phyloP scores from a whole-genome alignment of 2,797 vertebrate genomes.

The Phoxinus dragarum region DNA sequence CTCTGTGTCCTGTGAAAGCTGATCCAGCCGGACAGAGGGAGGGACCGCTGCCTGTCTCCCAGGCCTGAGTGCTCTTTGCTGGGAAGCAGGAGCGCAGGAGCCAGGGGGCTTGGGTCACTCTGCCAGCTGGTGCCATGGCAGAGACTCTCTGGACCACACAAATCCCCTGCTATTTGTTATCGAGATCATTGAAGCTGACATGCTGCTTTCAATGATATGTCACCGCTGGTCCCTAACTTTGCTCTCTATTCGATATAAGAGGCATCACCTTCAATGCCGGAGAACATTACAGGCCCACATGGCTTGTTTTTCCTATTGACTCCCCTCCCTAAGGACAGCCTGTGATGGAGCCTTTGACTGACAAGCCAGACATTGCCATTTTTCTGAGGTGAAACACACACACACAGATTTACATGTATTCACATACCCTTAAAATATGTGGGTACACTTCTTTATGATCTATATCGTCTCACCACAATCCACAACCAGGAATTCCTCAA shows the following conservation, averaged over 20 bases:
- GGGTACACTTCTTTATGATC: not conserved
- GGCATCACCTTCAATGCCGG: constrained; percentile 70
- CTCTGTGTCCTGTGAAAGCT: constrained; percentile 69
- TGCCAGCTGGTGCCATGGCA: constrained; percentile 79
- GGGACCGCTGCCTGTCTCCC: constrained; percentile 74
- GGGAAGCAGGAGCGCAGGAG: constrained; percentile 63
- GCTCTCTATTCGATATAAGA: constrained; percentile 72
- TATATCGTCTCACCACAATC: constrained; percentile 5
- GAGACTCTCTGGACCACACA: constrained; percentile 62
- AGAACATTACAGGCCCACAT: constrained; percentile 72
- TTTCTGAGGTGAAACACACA: constrained; percentile 34
- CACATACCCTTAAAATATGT: not conserved
- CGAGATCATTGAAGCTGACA: constrained; percentile 73
- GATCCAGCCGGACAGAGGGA: constrained; percentile 76
- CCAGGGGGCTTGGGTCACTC: constrained; percentile 77
- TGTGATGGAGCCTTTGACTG: constrained; percentile 79
- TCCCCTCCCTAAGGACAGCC: constrained; percentile 71
- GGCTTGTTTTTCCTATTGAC: constrained; percentile 77
- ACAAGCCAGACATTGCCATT: constrained; percentile 67
- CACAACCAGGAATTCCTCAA: constrained; percentile 39
- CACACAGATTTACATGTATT: not conserved
- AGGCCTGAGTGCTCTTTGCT: constrained; percentile 67
- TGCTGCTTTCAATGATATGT: constrained; percentile 71
- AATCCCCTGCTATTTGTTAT: constrained; percentile 68
- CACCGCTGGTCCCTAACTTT: constrained; percentile 50